Conservation (phyloP, 2,888 invertebrate genomes). For the Fragum fragum region DNA sequence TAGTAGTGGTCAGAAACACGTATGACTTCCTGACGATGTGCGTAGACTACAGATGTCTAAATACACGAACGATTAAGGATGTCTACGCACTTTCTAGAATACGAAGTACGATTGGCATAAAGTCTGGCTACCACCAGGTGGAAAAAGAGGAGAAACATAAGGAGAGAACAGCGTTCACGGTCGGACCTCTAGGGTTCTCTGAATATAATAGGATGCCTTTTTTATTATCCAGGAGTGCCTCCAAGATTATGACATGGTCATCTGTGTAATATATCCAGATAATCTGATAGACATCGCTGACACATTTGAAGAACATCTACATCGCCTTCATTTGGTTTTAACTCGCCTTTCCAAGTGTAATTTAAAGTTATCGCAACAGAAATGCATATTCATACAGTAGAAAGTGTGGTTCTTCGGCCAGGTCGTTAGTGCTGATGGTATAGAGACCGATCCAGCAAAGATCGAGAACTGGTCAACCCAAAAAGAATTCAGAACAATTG, state of each 20-base stretch:
- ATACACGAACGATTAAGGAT: neutral
- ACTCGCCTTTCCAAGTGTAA: neutral
- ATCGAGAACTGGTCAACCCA: neutral
- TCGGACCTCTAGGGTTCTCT: conserved; percentile 15
- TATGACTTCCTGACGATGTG: neutral
- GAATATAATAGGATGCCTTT: conserved; percentile 17
- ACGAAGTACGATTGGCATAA: neutral
- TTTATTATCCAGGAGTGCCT: neutral
- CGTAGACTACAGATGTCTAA: neutral
- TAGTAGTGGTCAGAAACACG: neutral
- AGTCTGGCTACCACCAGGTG: conserved; percentile 2
- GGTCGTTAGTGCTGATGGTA: neutral
- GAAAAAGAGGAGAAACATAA: neutral
- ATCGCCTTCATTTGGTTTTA: neutral
- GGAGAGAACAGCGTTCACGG: conserved; percentile 18
- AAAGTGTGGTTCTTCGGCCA: neutral
- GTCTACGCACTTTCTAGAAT: neutral
- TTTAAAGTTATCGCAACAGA: neutral
- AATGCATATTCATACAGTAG: neutral
- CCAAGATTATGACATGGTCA: neutral
- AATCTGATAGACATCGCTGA: conserved; percentile 1
- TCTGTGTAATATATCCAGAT: conserved; percentile 19
- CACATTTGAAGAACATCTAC: neutral
- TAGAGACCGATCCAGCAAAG: neutral
- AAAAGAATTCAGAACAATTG: neutral